Conservation (phyloP, 2,888 invertebrate species). For the Notodonta ziczac region DNA sequence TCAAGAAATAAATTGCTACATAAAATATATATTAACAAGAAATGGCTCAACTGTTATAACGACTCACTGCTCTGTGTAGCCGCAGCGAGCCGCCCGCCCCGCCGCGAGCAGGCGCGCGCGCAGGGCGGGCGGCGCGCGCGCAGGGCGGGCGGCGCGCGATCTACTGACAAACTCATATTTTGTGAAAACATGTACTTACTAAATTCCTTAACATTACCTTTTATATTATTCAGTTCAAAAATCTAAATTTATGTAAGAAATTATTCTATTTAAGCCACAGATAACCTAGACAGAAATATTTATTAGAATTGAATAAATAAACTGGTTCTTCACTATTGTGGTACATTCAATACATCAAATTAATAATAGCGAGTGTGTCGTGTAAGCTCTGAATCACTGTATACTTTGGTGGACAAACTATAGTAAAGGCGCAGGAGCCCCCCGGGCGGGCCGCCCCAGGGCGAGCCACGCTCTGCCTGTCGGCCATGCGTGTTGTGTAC, state of each 20-base stretch:
- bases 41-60: slow-evolving; percentile 64
- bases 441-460: background rate
- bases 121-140: slow-evolving; percentile 4
- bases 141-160: slow-evolving; percentile 5
- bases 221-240: slow-evolving; percentile 59
- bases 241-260: slow-evolving; percentile 49
- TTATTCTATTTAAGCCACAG: slow-evolving; percentile 49
- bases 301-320: slow-evolving; percentile 34
- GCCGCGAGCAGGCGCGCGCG: background rate
- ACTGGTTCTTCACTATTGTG: slow-evolving; percentile 21
- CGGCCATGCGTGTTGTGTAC: background rate
- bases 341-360: slow-evolving; percentile 23
- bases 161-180: slow-evolving; percentile 42
- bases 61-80: slow-evolving; percentile 16
- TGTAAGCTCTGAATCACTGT: slow-evolving; percentile 6
- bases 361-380: slow-evolving; percentile 22
- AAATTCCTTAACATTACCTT: slow-evolving; percentile 51
- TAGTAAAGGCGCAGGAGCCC: background rate
- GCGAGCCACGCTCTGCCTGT: background rate
- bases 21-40: slow-evolving; percentile 78
- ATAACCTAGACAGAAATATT: slow-evolving; percentile 39
- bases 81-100: background rate
- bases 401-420: background rate
- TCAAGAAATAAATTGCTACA: slow-evolving; percentile 81
- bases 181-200: slow-evolving; percentile 54